Evolutionary conservation across 2,888 invertebrate genomes (phyloP), one percentile per base, ranked within the genome.

Genomic region (Ophion costatus): DNA sequence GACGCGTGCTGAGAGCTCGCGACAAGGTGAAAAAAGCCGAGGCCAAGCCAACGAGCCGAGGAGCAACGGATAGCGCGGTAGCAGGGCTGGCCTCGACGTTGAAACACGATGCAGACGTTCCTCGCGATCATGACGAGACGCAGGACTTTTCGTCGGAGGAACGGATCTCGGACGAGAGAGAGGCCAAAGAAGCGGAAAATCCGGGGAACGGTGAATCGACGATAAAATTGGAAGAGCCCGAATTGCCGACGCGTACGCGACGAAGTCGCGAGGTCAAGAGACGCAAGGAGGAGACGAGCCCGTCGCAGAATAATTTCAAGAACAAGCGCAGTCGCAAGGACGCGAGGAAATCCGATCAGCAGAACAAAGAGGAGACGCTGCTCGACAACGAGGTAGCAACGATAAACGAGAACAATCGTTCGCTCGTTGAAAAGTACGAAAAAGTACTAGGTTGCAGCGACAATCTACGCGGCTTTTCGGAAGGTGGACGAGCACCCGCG

Each of bases 191-290:
- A 92, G 86, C 91, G 14, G 89, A 93, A 80, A 94, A 94, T 64
- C 86, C 91, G 77, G 94, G 94, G 85, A 94, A 95, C 63, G 91
- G 93, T 82, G 94, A 94, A 63, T 86, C 85, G 83, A 88, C 66
- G 91, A 94, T 93, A 91, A 88, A 86, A 63, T 85, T 85, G 29
- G 90, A 90, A 9, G 81, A 79, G 57, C 42, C 85, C 14, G 92
- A 92, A 22, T 56, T 87, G 0, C 90, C 89, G 74, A 80, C 87
- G 33, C 90, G 93, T 1, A 91, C 91, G 0, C 87, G 93, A 66
- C 89, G 93, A 22, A 89, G 90, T 33, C 88, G 92, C 33, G 93
- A 93, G 38, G 87, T 87, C 17, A 92, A 92, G 67, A 91, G 88
- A 67, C 91, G 92, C 7, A 91, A 90, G 57, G 92, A 92, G 5